Evolutionary conservation across 2,113 vertebrate genomes (phyloP).

Genomic region (Stictonetta naevosa): DNA sequence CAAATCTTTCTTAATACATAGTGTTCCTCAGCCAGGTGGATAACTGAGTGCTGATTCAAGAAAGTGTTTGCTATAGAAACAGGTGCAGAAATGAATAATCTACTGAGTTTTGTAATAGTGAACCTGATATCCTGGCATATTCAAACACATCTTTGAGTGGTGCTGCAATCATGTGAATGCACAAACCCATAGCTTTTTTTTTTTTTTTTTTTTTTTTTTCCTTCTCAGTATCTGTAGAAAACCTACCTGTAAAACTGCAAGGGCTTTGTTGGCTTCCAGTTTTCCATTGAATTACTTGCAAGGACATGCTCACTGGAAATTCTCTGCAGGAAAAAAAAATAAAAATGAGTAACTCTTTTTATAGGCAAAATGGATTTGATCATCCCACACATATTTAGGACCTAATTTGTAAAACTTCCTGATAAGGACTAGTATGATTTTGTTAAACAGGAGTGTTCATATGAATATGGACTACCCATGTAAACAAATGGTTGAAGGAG

Average conservation of each 20-base stretch:
- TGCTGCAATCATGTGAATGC: not conserved
- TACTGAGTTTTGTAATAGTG: not conserved
- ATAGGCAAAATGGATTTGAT: not conserved
- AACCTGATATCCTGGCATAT: not conserved
- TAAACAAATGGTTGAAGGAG: not conserved
- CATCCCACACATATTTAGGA: not conserved
- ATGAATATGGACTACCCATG: not conserved
- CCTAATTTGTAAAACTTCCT: not conserved
- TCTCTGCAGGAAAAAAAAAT: not conserved
- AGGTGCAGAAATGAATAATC: constrained; percentile 38
- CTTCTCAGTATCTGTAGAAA: not conserved
- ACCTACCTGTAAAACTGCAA: not conserved
- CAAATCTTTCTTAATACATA: not conserved
- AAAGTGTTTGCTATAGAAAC: not conserved
- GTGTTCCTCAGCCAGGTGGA: not conserved
- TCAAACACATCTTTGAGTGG: not conserved
- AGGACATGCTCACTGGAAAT: not conserved
- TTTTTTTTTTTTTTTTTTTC: not conserved
- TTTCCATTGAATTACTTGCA: not conserved
- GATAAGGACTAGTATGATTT: not conserved
- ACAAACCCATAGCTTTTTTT: not conserved
- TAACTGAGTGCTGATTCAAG: constrained; percentile 12
- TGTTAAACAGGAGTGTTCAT: not conserved
- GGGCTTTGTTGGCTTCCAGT: not conserved
- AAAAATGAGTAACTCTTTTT: not conserved